Percentiles rank a stretch among this genome's conserved stretches.
These are phyloP conservation scores for Drusus annulatus DNA, from an alignment of 1,140 invertebrate species.

Conservation along the genomic window DNA sequence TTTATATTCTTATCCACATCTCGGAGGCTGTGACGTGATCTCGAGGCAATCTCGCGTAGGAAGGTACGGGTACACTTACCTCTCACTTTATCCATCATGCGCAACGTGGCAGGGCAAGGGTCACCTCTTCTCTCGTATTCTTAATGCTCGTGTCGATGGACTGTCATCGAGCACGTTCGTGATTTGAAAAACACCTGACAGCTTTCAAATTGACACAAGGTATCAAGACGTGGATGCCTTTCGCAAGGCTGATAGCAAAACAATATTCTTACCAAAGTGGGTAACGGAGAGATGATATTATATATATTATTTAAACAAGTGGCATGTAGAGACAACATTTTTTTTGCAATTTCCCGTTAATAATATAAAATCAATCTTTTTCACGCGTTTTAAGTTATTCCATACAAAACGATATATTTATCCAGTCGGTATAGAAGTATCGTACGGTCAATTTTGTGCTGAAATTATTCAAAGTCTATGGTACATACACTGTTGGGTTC, in stretches of 20 bases:
- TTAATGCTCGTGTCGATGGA: not conserved
- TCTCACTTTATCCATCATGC: not conserved
- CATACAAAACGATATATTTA: too few relatives aligned
- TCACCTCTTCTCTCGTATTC: not conserved
- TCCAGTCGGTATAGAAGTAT: too few relatives aligned
- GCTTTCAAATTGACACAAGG: slow-evolving; percentile 1
- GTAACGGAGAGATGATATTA: too few relatives aligned
- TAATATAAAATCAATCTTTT: too few relatives aligned
- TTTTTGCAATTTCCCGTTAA: too few relatives aligned
- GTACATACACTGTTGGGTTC: too few relatives aligned
- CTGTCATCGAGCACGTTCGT: slow-evolving; percentile 17
- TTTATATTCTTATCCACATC: not conserved
- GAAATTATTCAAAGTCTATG: too few relatives aligned
- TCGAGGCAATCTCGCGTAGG: not conserved
- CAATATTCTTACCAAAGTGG: too few relatives aligned
- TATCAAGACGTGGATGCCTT: not conserved
- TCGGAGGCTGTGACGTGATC: not conserved
- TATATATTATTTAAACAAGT: too few relatives aligned
- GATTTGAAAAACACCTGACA: slow-evolving; percentile 5
- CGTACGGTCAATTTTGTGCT: too few relatives aligned
- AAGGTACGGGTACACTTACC: not conserved
- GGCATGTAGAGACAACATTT: too few relatives aligned
- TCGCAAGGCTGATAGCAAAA: not conserved
- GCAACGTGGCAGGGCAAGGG: slow-evolving; percentile 8
- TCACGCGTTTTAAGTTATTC: too few relatives aligned